Percentiles rank a stretch among this genome's conserved stretches.
These are phyloP conservation scores for Melipona quadrifasciata DNA, from an alignment of 1,140 invertebrate genomes.

Conservation along the genomic window DNA sequence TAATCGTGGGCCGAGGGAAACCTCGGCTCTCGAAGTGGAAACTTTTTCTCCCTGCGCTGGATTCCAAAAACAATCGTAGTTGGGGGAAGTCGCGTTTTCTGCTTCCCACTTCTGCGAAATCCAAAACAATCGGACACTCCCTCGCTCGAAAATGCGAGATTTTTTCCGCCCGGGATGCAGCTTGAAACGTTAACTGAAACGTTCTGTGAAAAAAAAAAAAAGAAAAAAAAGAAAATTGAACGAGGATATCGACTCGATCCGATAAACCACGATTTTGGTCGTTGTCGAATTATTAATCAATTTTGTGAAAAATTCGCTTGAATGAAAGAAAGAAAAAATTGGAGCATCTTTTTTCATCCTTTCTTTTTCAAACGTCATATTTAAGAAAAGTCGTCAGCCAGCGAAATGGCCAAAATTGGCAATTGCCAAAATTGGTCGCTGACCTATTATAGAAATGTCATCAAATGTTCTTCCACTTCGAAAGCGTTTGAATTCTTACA, in stretches of 20 bases:
- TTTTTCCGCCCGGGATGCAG: background rate
- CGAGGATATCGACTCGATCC: background rate
- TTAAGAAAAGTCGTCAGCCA: too few species aligned
- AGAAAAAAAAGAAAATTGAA: background rate
- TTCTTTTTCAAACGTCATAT: too few species aligned
- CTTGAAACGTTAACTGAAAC: background rate
- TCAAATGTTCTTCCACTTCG: too few species aligned
- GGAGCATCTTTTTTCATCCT: too few species aligned
- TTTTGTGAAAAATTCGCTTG: too few species aligned
- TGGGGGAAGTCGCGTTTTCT: background rate
- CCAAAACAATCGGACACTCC: background rate
- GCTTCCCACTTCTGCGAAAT: background rate
- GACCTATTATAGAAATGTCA: too few species aligned
- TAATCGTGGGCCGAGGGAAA: conserved; percentile 11
- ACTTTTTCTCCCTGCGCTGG: conserved; percentile 17
- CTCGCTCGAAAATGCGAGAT: background rate
- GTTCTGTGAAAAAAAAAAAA: background rate
- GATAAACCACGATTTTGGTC: background rate
- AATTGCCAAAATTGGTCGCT: too few species aligned
- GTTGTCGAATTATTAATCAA: too few species aligned
- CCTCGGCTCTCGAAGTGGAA: conserved; percentile 5
- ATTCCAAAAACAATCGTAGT: conserved; percentile 11
- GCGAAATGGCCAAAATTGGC: too few species aligned
- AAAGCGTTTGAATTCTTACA: too few species aligned
- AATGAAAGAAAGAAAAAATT: too few species aligned